Percentiles rank a stretch among this genome's conserved stretches.
These are phyloP conservation scores for Spisula solida DNA, from an alignment of 2,888 invertebrate genomes.

Conservation along the genomic window DNA sequence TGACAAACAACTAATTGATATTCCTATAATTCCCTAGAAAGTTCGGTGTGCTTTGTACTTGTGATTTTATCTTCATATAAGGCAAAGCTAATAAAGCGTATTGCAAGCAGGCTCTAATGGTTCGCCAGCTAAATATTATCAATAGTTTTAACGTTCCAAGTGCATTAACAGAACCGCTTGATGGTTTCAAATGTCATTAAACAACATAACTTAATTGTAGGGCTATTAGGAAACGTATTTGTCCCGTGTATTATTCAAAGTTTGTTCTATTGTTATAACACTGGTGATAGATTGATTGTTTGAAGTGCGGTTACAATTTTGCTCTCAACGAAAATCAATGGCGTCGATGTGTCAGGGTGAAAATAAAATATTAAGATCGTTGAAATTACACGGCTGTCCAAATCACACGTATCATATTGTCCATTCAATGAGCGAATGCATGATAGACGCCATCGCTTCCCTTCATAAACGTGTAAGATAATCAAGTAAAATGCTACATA, in stretches of 20 bases:
- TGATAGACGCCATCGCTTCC: no score
- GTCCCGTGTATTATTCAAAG: background rate
- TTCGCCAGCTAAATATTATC: background rate
- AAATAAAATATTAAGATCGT: no score
- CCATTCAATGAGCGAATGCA: no score
- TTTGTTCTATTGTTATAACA: background rate
- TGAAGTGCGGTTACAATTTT: background rate
- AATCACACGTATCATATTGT: no score
- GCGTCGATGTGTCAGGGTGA: background rate
- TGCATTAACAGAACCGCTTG: background rate
- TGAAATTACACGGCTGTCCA: no score
- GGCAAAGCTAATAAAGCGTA: background rate
- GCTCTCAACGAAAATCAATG: constrained; percentile 11
- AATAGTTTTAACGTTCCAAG: background rate
- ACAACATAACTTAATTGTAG: background rate
- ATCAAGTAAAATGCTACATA: no score
- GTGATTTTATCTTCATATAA: background rate
- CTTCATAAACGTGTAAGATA: no score
- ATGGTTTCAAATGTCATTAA: background rate
- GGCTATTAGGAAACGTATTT: background rate
- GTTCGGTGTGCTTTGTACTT: background rate
- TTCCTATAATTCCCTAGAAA: background rate
- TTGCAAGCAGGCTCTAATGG: background rate
- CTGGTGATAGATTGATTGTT: background rate
- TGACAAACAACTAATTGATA: background rate